Evolutionary conservation across 2,113 vertebrate genomes (phyloP), one percentile per base, ranked within the genome.

Genomic region (Caracal caracal): DNA sequence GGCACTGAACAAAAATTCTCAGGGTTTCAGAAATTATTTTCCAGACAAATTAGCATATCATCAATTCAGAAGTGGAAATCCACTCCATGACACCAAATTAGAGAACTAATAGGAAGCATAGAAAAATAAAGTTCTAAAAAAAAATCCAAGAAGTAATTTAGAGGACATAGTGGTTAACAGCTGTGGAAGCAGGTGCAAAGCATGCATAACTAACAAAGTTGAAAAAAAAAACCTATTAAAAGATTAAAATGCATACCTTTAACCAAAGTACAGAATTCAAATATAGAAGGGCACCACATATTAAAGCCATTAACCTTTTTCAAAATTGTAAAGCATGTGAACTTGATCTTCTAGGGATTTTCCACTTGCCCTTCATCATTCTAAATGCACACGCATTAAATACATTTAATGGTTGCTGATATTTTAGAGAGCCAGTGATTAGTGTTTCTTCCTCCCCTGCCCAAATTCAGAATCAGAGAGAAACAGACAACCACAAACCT

Each of bases 11-110:
- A 95, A 9, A 51, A 59, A 47, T 65, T 3, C 30, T 24, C 28
- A 35, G 17, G 2, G 2, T 89, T 97, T 83, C 83, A 88, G 71
- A 75, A 84, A 96, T 47, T 6, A 28, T 80, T 6, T 13, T 79
- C 49, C 65, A 95, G 75, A 53, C 5, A 97, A 96, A 92, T 95
- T 19, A 96, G 75, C n/a, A 43, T 65, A 61, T 90, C 89, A 94
- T 86, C 40, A 85, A 40, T 24, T 95, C 66, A 94, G 12, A 97
- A 88, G 1, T 79, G 30, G 61, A 94, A 97, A 87, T 75, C 12
- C 28, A 93, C 5, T 84, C 40, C 10, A 15, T 92, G 59, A 87
- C 2, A 70, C 4, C 37, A 98, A 59, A 94, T 94, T 87, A 93
- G 3, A 95, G 8, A 35, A 83, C 28, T 71, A 92, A 95, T 68